Percentiles rank a stretch among this genome's conserved stretches.
phyloP scores from a whole-genome alignment of 2,888 invertebrate genomes.

The Tyria jacobaeae region DNA sequence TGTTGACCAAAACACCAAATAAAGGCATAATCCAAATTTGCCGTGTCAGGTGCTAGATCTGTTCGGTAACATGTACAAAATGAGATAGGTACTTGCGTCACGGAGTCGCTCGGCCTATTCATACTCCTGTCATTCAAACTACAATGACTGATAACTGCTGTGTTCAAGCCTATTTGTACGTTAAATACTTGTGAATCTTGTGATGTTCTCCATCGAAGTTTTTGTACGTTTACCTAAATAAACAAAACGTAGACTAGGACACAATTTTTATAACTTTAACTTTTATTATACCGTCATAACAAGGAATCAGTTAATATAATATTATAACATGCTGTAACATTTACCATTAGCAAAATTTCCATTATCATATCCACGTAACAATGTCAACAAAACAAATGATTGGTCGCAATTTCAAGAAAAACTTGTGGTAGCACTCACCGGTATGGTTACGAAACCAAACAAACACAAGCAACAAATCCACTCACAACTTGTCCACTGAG shows the following conservation, averaged over 20 bases:
- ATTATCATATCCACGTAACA: slow-evolving; percentile 57
- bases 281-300: slow-evolving; percentile 2
- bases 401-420: slow-evolving; percentile 54
- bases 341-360: slow-evolving; percentile 49
- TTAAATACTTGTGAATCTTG: slow-evolving; percentile 13
- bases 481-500: slow-evolving; percentile 62
- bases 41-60: slow-evolving; percentile 25
- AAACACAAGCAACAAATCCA: slow-evolving; percentile 63
- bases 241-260: slow-evolving; percentile 8
- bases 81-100: slow-evolving; percentile 64
- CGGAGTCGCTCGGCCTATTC: slow-evolving; percentile 46
- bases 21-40: slow-evolving; percentile 26
- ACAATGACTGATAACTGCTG: slow-evolving; percentile 26
- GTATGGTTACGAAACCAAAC: slow-evolving; percentile 41
- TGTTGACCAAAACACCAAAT: slow-evolving; percentile 20
- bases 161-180: slow-evolving; percentile 19
- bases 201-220: slow-evolving; percentile 5
- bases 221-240: slow-evolving; percentile 19
- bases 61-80: slow-evolving; percentile 52
- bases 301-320: neutral
- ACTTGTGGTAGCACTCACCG: slow-evolving; percentile 62
- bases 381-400: slow-evolving; percentile 69
- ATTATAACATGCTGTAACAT: slow-evolving; percentile 15
- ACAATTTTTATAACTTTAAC: slow-evolving; percentile 5
- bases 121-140: slow-evolving; percentile 61